Conservation (phyloP, 2,113 vertebrate species). For the Pseudorhombus dupliciocellatus region DNA sequence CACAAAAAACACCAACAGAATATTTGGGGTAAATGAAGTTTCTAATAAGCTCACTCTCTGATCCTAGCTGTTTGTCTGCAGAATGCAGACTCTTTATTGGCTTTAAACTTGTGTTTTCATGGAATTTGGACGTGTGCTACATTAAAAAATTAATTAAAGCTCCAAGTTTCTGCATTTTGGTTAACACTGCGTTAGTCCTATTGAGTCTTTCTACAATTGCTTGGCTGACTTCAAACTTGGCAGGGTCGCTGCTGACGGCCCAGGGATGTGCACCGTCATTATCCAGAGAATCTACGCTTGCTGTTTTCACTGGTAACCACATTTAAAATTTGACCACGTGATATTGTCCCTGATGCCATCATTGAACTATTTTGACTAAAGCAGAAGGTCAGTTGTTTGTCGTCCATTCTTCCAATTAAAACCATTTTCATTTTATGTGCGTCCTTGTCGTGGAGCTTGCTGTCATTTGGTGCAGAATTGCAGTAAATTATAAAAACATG, state of each 20-base stretch:
- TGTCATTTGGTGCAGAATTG: not conserved
- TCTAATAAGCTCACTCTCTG: not conserved
- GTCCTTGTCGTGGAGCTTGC: constrained; percentile 15
- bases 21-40: not conserved
- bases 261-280: no score
- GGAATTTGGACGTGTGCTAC: no score
- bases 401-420: constrained; percentile 2
- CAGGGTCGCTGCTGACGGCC: not conserved
- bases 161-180: no score
- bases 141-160: no score
- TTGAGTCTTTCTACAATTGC: not conserved
- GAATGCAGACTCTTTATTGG: no score
- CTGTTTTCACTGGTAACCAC: no score
- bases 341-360: not conserved
- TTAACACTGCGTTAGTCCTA: no score
- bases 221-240: not conserved
- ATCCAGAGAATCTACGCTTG: no score
- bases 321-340: not conserved
- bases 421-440: constrained; percentile 4
- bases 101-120: not conserved
- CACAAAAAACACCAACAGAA: not conserved
- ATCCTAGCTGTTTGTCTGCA: not conserved
- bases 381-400: constrained; percentile 9
- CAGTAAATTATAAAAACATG: constrained; percentile 46
- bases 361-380: not conserved